Percentiles rank a stretch among this genome's conserved stretches.
These are phyloP conservation scores for Sinohyriopsis cumingii DNA, from an alignment of 2,888 invertebrate species.

Conservation along the genomic window DNA sequence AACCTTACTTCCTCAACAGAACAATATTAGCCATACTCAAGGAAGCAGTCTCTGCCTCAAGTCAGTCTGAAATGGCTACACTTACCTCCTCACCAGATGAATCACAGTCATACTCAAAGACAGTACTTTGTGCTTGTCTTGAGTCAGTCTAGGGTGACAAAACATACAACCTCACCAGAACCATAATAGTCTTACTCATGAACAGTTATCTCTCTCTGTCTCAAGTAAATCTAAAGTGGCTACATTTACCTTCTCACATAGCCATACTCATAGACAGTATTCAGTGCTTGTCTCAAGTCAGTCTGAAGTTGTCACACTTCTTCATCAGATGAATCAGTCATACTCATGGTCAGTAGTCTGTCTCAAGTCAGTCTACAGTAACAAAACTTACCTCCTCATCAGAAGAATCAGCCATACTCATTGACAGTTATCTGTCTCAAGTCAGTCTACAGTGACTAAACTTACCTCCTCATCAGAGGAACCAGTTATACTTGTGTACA, in stretches of 20 bases:
- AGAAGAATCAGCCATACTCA: not conserved
- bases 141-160: not conserved
- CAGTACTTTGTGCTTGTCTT: no score
- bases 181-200: constrained; percentile 76
- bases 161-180: constrained; percentile 87
- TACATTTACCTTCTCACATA: no score
- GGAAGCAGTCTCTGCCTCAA: not conserved
- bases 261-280: no score
- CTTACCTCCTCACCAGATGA: not conserved
- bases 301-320: no score
- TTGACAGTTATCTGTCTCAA: not conserved
- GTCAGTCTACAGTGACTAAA: not conserved
- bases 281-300: no score
- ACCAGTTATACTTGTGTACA: not conserved
- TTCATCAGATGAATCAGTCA: no score
- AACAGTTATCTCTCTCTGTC: no score
- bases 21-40: not conserved
- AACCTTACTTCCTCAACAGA: not conserved
- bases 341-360: no score
- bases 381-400: not conserved
- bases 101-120: not conserved
- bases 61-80: not conserved
- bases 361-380: no score
- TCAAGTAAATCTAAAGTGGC: no score
- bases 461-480: not conserved